Conservation (phyloP, 2,113 vertebrate species). For the Malurus elegans region DNA sequence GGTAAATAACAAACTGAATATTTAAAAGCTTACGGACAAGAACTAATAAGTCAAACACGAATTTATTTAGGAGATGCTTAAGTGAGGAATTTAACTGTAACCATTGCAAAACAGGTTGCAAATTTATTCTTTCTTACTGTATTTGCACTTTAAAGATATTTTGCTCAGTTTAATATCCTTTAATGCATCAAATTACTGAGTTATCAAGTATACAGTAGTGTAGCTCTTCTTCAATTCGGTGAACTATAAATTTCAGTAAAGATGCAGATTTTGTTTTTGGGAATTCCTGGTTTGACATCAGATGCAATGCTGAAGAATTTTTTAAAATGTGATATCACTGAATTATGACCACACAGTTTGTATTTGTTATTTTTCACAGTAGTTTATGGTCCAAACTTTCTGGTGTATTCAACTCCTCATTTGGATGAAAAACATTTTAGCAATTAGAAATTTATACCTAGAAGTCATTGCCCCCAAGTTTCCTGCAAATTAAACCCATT, state of each 20-base stretch:
- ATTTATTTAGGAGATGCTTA: background rate
- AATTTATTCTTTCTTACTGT: background rate
- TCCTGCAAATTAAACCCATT: background rate
- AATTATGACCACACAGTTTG: background rate
- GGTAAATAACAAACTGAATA: background rate
- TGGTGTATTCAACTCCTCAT: background rate
- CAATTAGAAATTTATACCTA: background rate
- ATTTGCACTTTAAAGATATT: background rate
- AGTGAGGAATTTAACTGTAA: background rate
- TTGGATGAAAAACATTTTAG: background rate
- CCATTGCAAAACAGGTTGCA: background rate
- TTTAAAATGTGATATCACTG: background rate
- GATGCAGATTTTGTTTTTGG: background rate
- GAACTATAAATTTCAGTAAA: background rate
- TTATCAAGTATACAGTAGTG: background rate
- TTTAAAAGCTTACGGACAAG: background rate
- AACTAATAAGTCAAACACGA: background rate
- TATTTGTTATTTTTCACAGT: background rate
- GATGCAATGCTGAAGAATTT: background rate
- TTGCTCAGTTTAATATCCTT: background rate
- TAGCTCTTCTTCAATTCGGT: background rate
- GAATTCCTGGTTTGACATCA: background rate
- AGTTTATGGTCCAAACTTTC: background rate
- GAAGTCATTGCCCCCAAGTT: background rate
- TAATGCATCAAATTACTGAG: background rate